Conservation (phyloP, 2,888 invertebrate species). For the Hanleya hanleyi region DNA sequence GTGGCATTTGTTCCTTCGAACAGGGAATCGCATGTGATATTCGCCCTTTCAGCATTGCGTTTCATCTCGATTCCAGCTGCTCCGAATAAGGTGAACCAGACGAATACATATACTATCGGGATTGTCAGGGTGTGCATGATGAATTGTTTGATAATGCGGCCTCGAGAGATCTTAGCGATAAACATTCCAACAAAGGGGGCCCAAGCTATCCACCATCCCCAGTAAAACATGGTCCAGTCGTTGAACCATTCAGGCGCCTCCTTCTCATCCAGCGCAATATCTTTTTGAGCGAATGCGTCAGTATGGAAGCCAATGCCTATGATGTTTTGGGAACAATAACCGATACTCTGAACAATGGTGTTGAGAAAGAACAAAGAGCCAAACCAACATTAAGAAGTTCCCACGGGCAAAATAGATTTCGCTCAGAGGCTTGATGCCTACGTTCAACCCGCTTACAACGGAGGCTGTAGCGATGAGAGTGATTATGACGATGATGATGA, state of each 20-base stretch:
- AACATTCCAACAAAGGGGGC: too few relatives aligned
- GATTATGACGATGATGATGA: conserved; percentile 26
- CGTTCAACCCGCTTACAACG: conserved; percentile 23
- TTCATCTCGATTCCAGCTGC: neutral
- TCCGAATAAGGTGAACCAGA: neutral
- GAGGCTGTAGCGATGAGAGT: conserved; percentile 28
- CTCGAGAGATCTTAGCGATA: too few relatives aligned
- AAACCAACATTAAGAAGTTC: conserved; percentile 28
- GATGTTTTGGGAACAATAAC: conserved; percentile 25
- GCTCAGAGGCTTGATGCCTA: conserved; percentile 13
- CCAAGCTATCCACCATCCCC: conserved; percentile 38
- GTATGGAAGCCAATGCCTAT: too few relatives aligned
- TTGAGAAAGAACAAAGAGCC: conserved; percentile 28
- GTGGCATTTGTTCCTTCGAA: neutral
- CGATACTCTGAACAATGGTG: conserved; percentile 28
- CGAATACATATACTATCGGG: neutral
- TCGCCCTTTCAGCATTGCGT: too few relatives aligned
- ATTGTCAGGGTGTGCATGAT: too few relatives aligned
- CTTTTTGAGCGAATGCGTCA: too few relatives aligned
- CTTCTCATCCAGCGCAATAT: neutral
- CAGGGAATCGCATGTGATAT: too few relatives aligned
- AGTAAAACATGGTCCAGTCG: conserved; percentile 31
- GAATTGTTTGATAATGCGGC: too few relatives aligned
- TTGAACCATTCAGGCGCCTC: conserved; percentile 26
- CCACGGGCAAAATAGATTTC: conserved; percentile 22